Percentiles rank a stretch among this genome's conserved stretches.
Evolutionary conservation across 2,113 vertebrate genomes (phyloP).

Genomic region (Glaucomys volans): DNA sequence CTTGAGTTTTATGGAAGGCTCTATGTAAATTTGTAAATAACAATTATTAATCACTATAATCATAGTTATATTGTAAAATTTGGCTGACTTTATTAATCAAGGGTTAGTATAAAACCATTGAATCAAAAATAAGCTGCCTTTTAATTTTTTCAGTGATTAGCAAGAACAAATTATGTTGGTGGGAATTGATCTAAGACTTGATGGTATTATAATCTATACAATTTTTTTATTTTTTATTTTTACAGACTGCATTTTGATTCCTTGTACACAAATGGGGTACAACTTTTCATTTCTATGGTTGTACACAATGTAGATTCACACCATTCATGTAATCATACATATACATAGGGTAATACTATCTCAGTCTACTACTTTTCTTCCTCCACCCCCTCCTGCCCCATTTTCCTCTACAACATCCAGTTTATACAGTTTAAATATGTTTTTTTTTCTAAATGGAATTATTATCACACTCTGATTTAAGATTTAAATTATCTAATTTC

Average conservation of each 20-base stretch:
- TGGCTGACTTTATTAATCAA: neutral
- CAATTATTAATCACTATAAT: neutral
- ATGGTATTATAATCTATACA: neutral
- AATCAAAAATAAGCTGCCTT: neutral
- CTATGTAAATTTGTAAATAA: conserved; percentile 20
- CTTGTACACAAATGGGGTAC: no score
- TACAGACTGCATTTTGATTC: no score
- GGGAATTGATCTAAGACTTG: neutral
- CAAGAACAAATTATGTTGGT: neutral
- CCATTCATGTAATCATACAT: no score
- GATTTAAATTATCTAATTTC: conserved; percentile 48
- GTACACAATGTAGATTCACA: no score
- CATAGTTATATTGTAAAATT: neutral
- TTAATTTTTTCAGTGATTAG: neutral
- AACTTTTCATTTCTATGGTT: no score
- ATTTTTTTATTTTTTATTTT: no score
- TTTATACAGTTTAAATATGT: no score
- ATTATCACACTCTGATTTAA: neutral
- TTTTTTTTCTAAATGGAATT: neutral
- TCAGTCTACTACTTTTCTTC: no score
- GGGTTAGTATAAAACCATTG: neutral
- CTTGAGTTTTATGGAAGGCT: neutral
- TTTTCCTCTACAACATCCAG: no score
- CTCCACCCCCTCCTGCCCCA: no score
- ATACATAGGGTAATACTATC: no score